Base-by-base conservation (phyloP, 1,140 invertebrate genomes). In the Ceratina australensis region DNA sequence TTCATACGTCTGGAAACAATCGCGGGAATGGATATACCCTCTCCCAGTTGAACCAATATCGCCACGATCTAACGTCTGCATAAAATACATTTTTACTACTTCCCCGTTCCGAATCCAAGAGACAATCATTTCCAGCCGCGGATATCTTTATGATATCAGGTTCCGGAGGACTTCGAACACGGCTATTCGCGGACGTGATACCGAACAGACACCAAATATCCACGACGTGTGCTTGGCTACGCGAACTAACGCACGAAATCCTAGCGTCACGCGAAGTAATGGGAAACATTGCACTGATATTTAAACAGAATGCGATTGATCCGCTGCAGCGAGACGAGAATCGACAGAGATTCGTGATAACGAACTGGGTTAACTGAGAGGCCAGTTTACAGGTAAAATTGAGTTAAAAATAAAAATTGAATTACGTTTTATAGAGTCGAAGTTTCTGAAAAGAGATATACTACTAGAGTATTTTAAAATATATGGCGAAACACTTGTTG, bases 31-130 rank as follows among this genome's bases (percentile, higher is more conserved):
- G 52, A 68, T 68, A 42, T 42, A 42, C 8, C 26, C 57, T 28
- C 26, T 56, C 13, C 10, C 24, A 5, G 24, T 68, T 54, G 20
- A 68, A 68, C 50, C 66, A 33, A 65, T 65, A 49, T 65, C 64
- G 42, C n/a, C 12, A 8, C 24, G 12, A 54, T 68, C 26, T 52
- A 56, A 28, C 26, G 26, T 56, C n/a, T 24, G 50, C 50, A 56
- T 56, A 56, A 68, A 68, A 7, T 68, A 28, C 66, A 54, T 20
- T 68, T 33, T 68, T 33, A 68, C 50, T 22, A 26, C 66, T 56
- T 56, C 33, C 50, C 50, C 20, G n/a, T 68, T 68, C 50, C 24
- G n/a, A 42, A 68, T 33, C 52, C 50, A 16, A 2, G 7, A 16
- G n/a, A 56, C 50, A 22, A 68, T 68, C 26, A 68, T 56, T 68